Base-by-base conservation (phyloP, 2,113 vertebrate species). In the Nerophis lumbriciformis region DNA sequence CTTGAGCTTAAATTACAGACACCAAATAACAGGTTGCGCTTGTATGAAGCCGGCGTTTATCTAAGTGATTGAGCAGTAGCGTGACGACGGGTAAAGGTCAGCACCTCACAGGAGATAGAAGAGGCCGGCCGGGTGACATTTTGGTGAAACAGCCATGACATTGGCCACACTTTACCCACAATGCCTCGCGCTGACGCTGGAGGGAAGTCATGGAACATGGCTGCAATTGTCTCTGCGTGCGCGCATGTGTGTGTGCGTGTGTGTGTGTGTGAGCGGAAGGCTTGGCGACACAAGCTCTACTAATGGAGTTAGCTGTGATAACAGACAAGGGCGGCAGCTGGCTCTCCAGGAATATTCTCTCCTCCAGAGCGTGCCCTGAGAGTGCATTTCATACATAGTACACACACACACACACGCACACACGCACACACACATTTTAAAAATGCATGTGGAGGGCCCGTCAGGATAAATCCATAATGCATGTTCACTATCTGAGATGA, bases 331-430 rank as follows among this genome's bases (percentile, higher is more conserved):
- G 74, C 48, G 74, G 78, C 73, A 80, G 79, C 80, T 63, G 73
- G 80, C 73, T 82, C 77, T 85, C 82, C 85, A 84, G 77, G 80
- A 85, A 84, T 81, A 85, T 35, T 67, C 65, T 77, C 61, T 63
- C 55, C 67, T 47, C 68, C 70, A 48, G 80, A 68, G 63, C 77
- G 15, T 64, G 52, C 69, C 36, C 51, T 61, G 75, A 60, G 37
- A 78, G 72, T 61, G 58, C 57, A 75, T 65, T 69, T 73, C 61
- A 72, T 69, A 52, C 14, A 15, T 53, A 61, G 50, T 21, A 65
- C 1, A 60, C 5, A 36, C 60, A 48, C 55, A 52, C 11, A 15
- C 53, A 66, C 60, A 48, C 55, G 48, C 9, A 15, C 53, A 66
- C 53, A 60, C 5, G 16, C 57, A 39, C 53, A 62, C 42, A 50